Conservation (phyloP, 2,888 invertebrate species). For the Cybosia mesomella region DNA sequence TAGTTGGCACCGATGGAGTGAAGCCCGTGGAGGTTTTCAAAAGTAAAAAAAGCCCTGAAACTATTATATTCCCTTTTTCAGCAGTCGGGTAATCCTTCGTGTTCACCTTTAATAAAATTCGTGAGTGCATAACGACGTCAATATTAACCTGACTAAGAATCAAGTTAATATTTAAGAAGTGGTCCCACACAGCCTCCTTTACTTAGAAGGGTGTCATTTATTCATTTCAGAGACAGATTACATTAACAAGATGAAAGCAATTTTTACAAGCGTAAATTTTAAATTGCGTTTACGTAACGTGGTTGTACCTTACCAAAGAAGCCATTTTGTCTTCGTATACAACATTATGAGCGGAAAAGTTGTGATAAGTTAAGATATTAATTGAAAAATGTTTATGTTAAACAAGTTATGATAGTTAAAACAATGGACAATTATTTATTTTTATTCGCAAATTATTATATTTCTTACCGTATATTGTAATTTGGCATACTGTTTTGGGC, state of each 20-base stretch:
- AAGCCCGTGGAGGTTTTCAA: too few species aligned
- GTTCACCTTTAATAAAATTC: neutral
- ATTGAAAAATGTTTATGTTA: conserved; percentile 1
- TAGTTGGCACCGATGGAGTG: too few species aligned
- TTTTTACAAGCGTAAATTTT: conserved; percentile 79
- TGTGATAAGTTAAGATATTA: neutral
- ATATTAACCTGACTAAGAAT: conserved; percentile 41
- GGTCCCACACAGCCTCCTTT: conserved; percentile 38
- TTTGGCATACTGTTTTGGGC: neutral
- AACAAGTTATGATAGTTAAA: neutral
- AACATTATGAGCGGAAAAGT: conserved; percentile 20
- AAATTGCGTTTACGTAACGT: conserved; percentile 69
- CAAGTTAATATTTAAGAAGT: conserved; percentile 52
- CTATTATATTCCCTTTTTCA: neutral
- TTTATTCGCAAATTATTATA: neutral
- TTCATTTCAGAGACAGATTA: conserved; percentile 66
- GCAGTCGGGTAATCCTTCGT: neutral
- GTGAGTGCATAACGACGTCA: conserved; percentile 10
- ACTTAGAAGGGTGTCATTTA: conserved; percentile 63
- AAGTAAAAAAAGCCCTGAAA: too few species aligned
- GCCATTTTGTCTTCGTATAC: conserved; percentile 47
- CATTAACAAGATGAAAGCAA: conserved; percentile 77
- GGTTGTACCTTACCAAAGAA: conserved; percentile 43
- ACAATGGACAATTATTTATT: conserved; percentile 12
- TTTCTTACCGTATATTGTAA: neutral